Base-by-base conservation (phyloP, 2,888 invertebrate species). In the Temnothorax rugatulus region DNA sequence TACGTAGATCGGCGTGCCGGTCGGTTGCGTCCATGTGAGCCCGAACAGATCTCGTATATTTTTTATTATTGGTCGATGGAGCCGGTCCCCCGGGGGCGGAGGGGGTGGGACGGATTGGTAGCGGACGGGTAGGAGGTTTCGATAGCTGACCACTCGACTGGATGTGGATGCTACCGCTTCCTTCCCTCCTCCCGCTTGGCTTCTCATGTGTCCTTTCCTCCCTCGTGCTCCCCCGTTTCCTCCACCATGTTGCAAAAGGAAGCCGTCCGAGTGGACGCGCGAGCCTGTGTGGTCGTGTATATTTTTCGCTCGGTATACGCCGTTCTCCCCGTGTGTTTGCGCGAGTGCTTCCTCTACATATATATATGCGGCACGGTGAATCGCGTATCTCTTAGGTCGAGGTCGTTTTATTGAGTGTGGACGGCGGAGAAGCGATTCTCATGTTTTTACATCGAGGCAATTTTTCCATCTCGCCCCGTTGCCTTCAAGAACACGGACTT, bases 391-490 rank as follows among this genome's bases (percentile, higher is more conserved):
- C 88, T 89, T 81, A 75, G 85, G 83, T 82, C 89, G 84, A 89
- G 91, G 91, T 93, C 93, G 92, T 94, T 94, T 94, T 93, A 94
- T 94, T 91, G 94, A 93, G 94, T 93, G 93, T 91, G 91, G 91
- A 92, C 92, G 92, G 89, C 90, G 90, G 91, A 91, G 92, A 92
- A 92, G 89, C 92, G 93, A 93, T 94, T 92, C 95, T 95, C 94
- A 95, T 95, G 95, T 95, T 95, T 95, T 94, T 95, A 95, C 95
- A 95, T 95, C 93, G 94, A 93, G 94, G 94, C 94, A 94, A 94
- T 94, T 94, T 94, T 94, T 94, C 94, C 92, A 94, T 94, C 92
- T 93, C 93, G 94, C 94, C 93, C 92, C 93, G 94, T 93, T 94
- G 93, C 92, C 88, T 91, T 86, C 83, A 61, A 85, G 92, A 92